Evolutionary conservation across 2,888 invertebrate genomes (phyloP), one percentile per base, ranked within the genome.

Genomic region (Cerastis rubricosa): DNA sequence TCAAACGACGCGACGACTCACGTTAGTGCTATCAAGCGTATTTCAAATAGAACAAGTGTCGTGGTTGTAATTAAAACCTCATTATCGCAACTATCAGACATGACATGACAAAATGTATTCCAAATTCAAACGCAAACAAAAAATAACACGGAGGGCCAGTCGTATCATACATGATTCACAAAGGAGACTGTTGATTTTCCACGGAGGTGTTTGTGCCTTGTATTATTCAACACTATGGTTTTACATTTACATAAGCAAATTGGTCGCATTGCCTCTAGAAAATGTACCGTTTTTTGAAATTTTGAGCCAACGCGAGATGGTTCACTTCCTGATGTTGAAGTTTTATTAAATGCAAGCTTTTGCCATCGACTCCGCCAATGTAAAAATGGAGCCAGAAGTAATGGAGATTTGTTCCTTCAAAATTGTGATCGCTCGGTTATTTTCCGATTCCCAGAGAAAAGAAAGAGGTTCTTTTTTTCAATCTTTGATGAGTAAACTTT

Each of bases 161-260:
- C 85, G 73, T 89, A 90, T 90, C 91, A 92, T 93, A 90, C 87
- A 92, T 90, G 90, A 92, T 91, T 90, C 90, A 92, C 89, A 90
- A 89, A 90, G 88, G 76, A 81, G 72, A 83, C 81, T 89, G 91
- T 91, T 91, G 91, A 90, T 90, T 91, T 91, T 91, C 87, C 87
- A 86, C 81, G 84, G 68, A 89, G 87, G 89, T 89, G 89, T 88
- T 86, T 85, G 68, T 80, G 73, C 43, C 66, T 85, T 92, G 85
- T 90, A 91, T 91, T 92, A 92, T 92, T 92, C 91, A 92, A 85
- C 77, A 85, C 82, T 87, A 89, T 87, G 88, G 88, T 86, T 87
- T 88, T 85, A 86, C 87, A 91, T 93, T 92, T 92, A 90, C 91
- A 91, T 91, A 91, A 91, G 87, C 87, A 91, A 92, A 92, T 93